phyloP scores from a whole-genome alignment of 2,113 vertebrate genomes.

The Tricholaema leucomelas region DNA sequence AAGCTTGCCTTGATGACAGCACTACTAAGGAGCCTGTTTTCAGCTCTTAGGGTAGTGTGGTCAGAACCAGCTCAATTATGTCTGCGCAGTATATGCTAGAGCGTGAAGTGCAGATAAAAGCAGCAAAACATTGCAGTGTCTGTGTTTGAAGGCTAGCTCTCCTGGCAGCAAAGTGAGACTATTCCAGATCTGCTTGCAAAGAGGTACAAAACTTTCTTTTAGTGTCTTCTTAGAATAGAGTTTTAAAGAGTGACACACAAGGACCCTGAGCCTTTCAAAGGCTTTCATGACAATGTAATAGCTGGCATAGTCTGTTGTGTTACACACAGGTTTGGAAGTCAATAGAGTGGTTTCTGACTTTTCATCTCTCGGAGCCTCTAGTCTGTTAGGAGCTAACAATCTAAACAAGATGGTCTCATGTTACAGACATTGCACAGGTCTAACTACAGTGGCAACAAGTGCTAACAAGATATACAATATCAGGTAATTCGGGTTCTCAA shows the following conservation, averaged over 20 bases:
- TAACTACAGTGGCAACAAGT: not conserved
- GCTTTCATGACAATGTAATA: not conserved
- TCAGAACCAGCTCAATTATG: not conserved
- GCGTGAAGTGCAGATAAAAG: not conserved
- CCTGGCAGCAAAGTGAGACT: not conserved
- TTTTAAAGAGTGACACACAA: not conserved
- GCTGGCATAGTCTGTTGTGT: not conserved
- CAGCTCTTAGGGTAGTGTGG: not conserved
- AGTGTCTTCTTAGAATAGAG: not conserved
- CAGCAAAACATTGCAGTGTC: not conserved
- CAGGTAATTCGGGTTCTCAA: not conserved
- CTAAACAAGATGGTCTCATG: not conserved
- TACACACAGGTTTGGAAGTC: not conserved
- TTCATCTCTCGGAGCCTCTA: not conserved
- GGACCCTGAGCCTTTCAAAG: not conserved
- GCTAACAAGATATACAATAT: not conserved
- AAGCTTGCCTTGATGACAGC: not conserved
- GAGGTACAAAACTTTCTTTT: not conserved
- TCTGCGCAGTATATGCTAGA: not conserved
- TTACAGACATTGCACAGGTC: not conserved
- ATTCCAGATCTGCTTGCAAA: not conserved
- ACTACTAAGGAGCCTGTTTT: slow-evolving; percentile 19
- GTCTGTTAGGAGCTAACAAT: not conserved
- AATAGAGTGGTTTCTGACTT: not conserved
- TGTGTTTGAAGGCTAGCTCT: not conserved